phyloP scores from a whole-genome alignment of 2,888 invertebrate species.

The Trachelus iudaicus region DNA sequence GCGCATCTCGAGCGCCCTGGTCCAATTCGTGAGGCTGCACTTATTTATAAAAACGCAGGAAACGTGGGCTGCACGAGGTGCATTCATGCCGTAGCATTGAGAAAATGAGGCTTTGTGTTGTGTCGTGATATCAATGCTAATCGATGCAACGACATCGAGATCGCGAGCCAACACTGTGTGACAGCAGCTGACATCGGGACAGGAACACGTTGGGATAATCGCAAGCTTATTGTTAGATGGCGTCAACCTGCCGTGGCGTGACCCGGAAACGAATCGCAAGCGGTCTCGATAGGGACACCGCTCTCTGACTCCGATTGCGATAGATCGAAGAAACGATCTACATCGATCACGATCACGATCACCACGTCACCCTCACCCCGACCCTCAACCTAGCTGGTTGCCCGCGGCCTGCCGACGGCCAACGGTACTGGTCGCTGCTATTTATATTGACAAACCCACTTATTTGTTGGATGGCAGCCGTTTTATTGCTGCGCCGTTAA shows the following conservation, averaged over 20 bases:
- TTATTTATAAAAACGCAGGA: not conserved
- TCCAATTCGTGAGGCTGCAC: not conserved
- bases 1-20: not conserved
- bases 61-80: not conserved
- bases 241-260: conserved; percentile 59
- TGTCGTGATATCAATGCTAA: conserved; percentile 47
- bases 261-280: conserved; percentile 53
- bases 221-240: conserved; percentile 17
- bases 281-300: conserved; percentile 12
- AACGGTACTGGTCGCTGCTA: conserved; percentile 46
- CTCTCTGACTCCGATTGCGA: conserved; percentile 7
- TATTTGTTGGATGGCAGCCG: conserved; percentile 9
- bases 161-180: conserved; percentile 39
- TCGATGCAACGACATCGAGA: conserved; percentile 49
- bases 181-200: conserved; percentile 3
- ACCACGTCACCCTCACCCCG: conserved; percentile 48
- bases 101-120: not conserved
- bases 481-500: not conserved
- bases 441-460: conserved; percentile 31
- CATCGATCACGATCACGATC: conserved; percentile 64
- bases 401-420: conserved; percentile 26
- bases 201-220: not conserved
- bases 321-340: conserved; percentile 36
- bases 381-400: conserved; percentile 25
- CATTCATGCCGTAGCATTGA: not conserved